A percentile compares a stretch with the other conserved stretches of the same genome.
These are phyloP conservation scores for Calosoma granatense DNA, from an alignment of 1,140 invertebrate species.

Conservation along the genomic window DNA sequence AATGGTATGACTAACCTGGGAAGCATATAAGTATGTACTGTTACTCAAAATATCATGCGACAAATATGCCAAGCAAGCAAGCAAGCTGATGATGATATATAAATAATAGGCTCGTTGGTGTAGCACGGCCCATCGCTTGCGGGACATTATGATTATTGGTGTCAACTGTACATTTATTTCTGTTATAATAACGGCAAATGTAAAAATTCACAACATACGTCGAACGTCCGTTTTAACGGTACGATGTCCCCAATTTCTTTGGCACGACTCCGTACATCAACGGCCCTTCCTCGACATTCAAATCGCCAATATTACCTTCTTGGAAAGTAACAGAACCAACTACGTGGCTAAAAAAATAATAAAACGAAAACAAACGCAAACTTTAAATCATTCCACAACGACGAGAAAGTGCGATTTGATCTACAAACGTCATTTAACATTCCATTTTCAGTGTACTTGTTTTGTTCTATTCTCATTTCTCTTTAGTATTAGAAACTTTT, in stretches of 20 bases:
- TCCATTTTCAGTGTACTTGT: neutral
- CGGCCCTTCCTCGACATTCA: neutral
- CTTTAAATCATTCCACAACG: neutral
- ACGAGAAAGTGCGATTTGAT: conserved; percentile 4
- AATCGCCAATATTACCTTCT: neutral
- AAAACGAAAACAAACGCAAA: neutral
- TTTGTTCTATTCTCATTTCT: neutral
- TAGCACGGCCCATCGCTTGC: neutral
- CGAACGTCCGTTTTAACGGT: conserved; percentile 1
- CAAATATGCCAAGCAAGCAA: no score
- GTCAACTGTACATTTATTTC: conserved; percentile 8
- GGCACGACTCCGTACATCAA: neutral
- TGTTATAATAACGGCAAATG: conserved; percentile 6
- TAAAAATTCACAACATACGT: conserved; percentile 8
- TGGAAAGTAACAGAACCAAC: neutral
- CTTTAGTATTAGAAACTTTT: no score
- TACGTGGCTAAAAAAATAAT: neutral
- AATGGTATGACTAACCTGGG: no score
- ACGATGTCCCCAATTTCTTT: conserved; percentile 6
- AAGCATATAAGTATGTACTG: no score
- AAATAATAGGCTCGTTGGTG: neutral
- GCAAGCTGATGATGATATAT: neutral
- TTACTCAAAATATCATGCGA: no score
- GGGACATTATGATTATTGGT: conserved; percentile 8
- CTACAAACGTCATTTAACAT: neutral